These are phyloP conservation scores for Oreohelix idahoensis DNA, from an alignment of 1,140 invertebrate genomes.

Conservation along the genomic window DNA sequence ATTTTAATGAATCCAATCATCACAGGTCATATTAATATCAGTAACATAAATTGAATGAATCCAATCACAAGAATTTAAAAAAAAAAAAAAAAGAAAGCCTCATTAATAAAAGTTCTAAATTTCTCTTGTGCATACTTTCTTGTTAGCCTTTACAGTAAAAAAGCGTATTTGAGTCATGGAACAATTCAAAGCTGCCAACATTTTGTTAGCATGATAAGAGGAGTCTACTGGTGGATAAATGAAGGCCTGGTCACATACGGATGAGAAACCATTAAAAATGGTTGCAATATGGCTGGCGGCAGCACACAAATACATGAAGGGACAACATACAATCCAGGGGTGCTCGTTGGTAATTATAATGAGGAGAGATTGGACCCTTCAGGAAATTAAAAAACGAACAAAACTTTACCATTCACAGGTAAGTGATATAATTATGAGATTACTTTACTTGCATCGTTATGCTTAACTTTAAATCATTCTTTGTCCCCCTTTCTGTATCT, in stretches of 20 bases:
- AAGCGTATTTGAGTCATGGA: neutral
- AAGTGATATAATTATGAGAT: too few relatives aligned
- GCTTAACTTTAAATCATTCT: too few relatives aligned
- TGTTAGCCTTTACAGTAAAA: too few relatives aligned
- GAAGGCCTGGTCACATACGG: constrained; percentile 64
- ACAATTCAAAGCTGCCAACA: constrained; percentile 36
- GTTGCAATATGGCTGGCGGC: constrained; percentile 65
- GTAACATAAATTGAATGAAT: too few relatives aligned
- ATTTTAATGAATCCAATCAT: too few relatives aligned
- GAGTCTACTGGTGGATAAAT: constrained; percentile 56
- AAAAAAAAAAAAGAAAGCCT: too few relatives aligned
- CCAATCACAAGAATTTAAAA: too few relatives aligned
- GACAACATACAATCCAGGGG: constrained; percentile 51
- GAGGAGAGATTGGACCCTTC: constrained; percentile 65
- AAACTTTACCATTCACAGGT: constrained; percentile 65
- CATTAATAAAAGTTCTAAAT: too few relatives aligned
- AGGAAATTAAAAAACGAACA: constrained; percentile 51
- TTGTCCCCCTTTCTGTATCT: too few relatives aligned
- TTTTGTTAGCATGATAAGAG: constrained; percentile 61
- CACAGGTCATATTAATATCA: too few relatives aligned
- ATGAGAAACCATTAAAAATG: constrained; percentile 60
- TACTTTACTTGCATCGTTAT: too few relatives aligned
- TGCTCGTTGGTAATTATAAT: constrained; percentile 65
- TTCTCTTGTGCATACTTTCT: too few relatives aligned
- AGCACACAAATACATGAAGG: constrained; percentile 64